Evolutionary conservation across 2,797 vertebrate genomes (phyloP).

Genomic region (Nannoperca australis): DNA sequence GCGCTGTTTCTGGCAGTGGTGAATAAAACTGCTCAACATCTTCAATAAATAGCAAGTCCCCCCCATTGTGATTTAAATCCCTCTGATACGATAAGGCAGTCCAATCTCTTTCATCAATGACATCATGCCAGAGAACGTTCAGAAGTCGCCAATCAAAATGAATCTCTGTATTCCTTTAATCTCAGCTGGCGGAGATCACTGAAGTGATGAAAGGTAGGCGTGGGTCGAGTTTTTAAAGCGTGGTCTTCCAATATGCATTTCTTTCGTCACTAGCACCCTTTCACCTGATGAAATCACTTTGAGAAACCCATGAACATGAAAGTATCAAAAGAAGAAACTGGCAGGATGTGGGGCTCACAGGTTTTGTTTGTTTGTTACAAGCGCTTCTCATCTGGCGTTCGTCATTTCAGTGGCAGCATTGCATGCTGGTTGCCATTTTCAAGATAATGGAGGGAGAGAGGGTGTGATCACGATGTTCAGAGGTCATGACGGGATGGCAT

Average conservation of each 20-base stretch:
- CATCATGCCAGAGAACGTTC: constrained; percentile 74
- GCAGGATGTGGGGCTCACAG: constrained; percentile 26
- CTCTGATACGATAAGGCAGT: constrained; percentile 83
- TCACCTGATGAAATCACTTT: constrained; percentile 36
- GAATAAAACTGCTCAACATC: constrained; percentile 59
- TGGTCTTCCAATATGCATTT: constrained; percentile 40
- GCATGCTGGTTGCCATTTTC: constrained; percentile 72
- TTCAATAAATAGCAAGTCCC: constrained; percentile 47
- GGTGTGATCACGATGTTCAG: constrained; percentile 63
- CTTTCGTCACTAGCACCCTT: constrained; percentile 20
- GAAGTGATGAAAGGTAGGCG: constrained; percentile 46
- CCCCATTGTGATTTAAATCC: constrained; percentile 79
- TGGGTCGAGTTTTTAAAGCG: constrained; percentile 40
- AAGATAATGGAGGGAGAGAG: constrained; percentile 61
- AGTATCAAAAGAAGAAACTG: constrained; percentile 44
- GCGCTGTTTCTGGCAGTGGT: constrained; percentile 68
- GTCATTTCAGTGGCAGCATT: constrained; percentile 61
- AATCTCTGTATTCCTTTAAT: constrained; percentile 67
- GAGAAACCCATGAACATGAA: constrained; percentile 56
- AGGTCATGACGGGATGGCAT: constrained; percentile 89
- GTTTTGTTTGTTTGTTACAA: constrained; percentile 37
- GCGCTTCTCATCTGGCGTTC: constrained; percentile 36
- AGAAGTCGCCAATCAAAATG: constrained; percentile 59
- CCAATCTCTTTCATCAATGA: constrained; percentile 83
- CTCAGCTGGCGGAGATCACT: constrained; percentile 42